These are phyloP conservation scores for Tricholauxania praeusta DNA, from an alignment of 2,888 invertebrate genomes.

Conservation along the genomic window DNA sequence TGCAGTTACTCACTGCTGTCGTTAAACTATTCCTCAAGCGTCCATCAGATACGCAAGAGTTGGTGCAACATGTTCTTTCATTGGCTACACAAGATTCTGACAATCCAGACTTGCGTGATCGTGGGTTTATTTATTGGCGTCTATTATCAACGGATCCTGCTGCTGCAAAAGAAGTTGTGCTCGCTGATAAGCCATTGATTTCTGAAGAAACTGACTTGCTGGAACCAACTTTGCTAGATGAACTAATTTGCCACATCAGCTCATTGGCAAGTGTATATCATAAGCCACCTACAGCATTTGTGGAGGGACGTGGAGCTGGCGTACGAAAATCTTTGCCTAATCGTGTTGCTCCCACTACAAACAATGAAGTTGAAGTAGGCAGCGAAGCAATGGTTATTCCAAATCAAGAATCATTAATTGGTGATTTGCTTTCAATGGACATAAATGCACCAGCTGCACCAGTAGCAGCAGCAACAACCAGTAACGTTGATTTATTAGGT, in stretches of 20 bases:
- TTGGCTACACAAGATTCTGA: conserved; percentile 93
- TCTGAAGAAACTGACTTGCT: conserved; percentile 98
- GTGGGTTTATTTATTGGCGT: conserved; percentile 99
- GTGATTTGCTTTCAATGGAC: conserved; percentile 97
- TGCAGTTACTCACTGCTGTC: conserved; percentile 96
- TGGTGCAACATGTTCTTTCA: conserved; percentile 95
- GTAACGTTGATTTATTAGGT: conserved; percentile 86
- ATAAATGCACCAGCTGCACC: conserved; percentile 80
- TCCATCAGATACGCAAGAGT: conserved; percentile 97
- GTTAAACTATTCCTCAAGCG: conserved; percentile 98
- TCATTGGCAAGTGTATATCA: conserved; percentile 98
- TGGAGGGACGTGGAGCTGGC: conserved; percentile 87
- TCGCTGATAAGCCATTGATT: conserved; percentile 98
- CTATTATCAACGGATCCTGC: conserved; percentile 98
- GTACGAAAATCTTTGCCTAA: conserved; percentile 85
- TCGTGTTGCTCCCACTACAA: conserved; percentile 67
- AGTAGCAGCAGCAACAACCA: conserved; percentile 70
- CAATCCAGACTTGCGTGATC: conserved; percentile 97
- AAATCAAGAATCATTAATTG: conserved; percentile 93
- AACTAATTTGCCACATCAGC: conserved; percentile 98
- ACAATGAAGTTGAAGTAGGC: conserved; percentile 58
- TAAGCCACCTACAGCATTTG: conserved; percentile 98
- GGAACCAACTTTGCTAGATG: conserved; percentile 97
- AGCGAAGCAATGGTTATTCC: conserved; percentile 75
- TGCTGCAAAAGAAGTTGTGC: conserved; percentile 98